Evolutionary conservation across 2,888 invertebrate species (phyloP), one percentile per base, ranked within the genome.

Genomic region (Sphaerophoria rueppellii): DNA sequence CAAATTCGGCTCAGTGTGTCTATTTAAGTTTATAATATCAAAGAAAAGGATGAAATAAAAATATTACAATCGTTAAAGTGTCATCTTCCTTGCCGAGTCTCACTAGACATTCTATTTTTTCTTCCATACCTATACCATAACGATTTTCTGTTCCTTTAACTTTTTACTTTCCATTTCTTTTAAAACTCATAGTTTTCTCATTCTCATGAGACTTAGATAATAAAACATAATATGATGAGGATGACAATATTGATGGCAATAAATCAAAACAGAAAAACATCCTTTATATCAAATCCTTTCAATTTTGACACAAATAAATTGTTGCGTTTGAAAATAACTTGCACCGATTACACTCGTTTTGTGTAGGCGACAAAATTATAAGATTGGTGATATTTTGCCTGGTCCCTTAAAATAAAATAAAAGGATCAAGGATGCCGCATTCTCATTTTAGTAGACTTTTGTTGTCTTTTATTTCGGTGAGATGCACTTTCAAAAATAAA

Each of bases 221-320:
- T 35, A 48, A 34, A 34, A 4, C 60, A 69, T 69, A 7, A 69
- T 48, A 54, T 67, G 63, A 72, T 76, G 83, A 83, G 71, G 61
- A 72, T 75, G 83, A 83, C 75, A 80, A 71, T 67, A 57, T 75
- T 60, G 48, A 55, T 73, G 69, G 14, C 32, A 67, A 85, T 72
- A 76, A 76, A 81, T 76, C 76, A 85, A 81, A 85, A 85, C 75
- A 80, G 55, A 50, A 48, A 72, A 71, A 83, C 75, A 83, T 67
- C n/a, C 60, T 72, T 67, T 58, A 16, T 14, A 50, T n/a, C 35
- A 34, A 60, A 60, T 71, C 55, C 60, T 67, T 75, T 74, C 48
- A 57, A 72, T n/a, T 14, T 3, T 9, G 46, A 70, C 54, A 54
- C 37, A 65, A 14, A 63, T 24, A 37, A 35, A 55, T 61, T 12